Evolutionary conservation across 2,888 invertebrate species (phyloP).

Genomic region (Ophioninae sp.): DNA sequence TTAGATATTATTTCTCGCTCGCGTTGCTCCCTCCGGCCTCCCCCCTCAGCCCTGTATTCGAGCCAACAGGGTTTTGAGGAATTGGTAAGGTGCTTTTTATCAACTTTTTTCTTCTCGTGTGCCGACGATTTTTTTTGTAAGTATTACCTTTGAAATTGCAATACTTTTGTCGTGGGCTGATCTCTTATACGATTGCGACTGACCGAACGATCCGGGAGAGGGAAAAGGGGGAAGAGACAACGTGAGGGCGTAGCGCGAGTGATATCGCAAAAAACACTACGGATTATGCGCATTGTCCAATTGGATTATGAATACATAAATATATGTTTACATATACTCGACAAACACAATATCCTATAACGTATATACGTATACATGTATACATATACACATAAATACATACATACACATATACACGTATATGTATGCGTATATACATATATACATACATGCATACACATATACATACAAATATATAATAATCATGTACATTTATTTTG

Average conservation of each 20-base stretch:
- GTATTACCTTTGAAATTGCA: constrained; percentile 69
- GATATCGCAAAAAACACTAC: constrained; percentile 63
- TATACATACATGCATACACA: constrained; percentile 25
- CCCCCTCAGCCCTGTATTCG: constrained; percentile 6
- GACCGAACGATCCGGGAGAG: neutral
- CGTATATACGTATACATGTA: constrained; percentile 44
- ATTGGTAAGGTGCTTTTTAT: constrained; percentile 18
- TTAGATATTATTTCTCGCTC: constrained; percentile 60
- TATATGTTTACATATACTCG: constrained; percentile 64
- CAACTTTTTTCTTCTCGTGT: constrained; percentile 39
- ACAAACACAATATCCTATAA: constrained; percentile 62
- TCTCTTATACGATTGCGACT: constrained; percentile 45
- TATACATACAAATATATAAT: constrained; percentile 57
- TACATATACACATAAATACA: constrained; percentile 24
- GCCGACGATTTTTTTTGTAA: constrained; percentile 55
- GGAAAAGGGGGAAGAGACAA: constrained; percentile 21
- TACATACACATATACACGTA: constrained; percentile 41
- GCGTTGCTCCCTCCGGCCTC: constrained; percentile 19
- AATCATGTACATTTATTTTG: constrained; percentile 59
- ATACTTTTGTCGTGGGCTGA: constrained; percentile 57
- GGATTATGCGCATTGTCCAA: constrained; percentile 56
- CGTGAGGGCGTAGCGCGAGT: constrained; percentile 54
- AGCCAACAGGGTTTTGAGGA: constrained; percentile 1
- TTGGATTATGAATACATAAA: constrained; percentile 63
- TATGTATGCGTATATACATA: constrained; percentile 36